Conservation (phyloP, 2,797 vertebrate species). For the Etheostoma perlongum region DNA sequence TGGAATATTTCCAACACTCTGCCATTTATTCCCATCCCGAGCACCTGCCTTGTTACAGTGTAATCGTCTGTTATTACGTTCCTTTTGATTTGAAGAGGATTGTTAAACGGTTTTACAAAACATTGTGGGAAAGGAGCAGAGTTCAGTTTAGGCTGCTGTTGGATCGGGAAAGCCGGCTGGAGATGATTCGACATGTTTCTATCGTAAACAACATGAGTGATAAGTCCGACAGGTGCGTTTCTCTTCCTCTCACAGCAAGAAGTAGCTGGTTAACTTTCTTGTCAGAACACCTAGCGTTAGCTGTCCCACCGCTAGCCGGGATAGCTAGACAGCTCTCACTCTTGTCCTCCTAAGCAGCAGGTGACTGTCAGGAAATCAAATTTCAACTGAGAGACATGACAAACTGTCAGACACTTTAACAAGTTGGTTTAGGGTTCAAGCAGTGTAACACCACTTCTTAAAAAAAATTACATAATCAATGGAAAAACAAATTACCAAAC, state of each 20-base stretch:
- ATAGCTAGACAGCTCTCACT: background rate
- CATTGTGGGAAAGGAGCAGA: slow-evolving; percentile 53
- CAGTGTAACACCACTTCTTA: background rate
- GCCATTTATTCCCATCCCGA: slow-evolving; percentile 92
- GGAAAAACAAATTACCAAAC: background rate
- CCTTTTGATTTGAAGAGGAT: slow-evolving; percentile 84
- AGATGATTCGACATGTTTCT: slow-evolving; percentile 79
- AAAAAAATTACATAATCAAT: background rate
- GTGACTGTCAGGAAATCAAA: background rate
- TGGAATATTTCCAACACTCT: slow-evolving; percentile 90
- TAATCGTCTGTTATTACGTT: slow-evolving; percentile 92
- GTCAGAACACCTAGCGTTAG: slow-evolving; percentile 7
- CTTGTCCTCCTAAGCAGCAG: slow-evolving; percentile 10
- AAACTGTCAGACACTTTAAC: background rate
- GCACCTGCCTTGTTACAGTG: slow-evolving; percentile 89
- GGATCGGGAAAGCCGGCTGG: slow-evolving; percentile 34
- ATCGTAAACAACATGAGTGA: background rate
- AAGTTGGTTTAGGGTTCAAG: background rate
- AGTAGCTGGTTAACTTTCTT: background rate
- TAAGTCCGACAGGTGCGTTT: slow-evolving; percentile 4
- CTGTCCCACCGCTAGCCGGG: background rate
- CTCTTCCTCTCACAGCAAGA: background rate
- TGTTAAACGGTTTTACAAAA: slow-evolving; percentile 31
- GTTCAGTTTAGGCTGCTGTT: slow-evolving; percentile 24
- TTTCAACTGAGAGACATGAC: background rate